Evolutionary conservation across 2,113 vertebrate genomes (phyloP), one percentile per base, ranked within the genome.

Genomic region (Brevimyrus niger): DNA sequence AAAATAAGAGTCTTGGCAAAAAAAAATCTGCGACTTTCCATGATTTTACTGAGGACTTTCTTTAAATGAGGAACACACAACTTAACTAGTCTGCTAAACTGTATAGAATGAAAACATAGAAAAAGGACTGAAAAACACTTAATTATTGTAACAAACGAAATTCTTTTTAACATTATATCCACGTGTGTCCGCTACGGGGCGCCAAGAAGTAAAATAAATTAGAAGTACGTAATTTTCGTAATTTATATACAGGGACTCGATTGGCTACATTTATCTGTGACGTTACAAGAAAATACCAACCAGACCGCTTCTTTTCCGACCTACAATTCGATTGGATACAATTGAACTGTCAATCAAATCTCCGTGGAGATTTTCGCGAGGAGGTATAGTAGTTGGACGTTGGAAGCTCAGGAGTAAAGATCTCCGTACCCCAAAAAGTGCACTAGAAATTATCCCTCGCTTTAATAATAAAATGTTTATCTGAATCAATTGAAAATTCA

Each of bases 171-270:
- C 92, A 94, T 92, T 80, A 82, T 2, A 91, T 90, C 90, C 87
- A 89, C 90, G 89, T 94, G 92, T n/a, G 84, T 92, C 95, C 95
- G 89, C 95, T 93, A 92, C 90, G 93, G 90, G 95, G 95, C 95
- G 94, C 94, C 91, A 94, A 27, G 17, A 91, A 94, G 91, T 90
- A 90, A 80, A 90, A 92, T 86, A 55, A 38, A 38, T 5, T 23
- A 23, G 35, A 87, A 83, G 17, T 6, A 38, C 73, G 86, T 89
- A 0, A 47, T 35, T 76, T 65, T 35, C 84, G 21, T 44, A 76
- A 89, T 76, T 83, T 90, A 46, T 5, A 76, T 86, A 69, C 23
- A 10, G 0, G 11, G 65, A 55, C 51, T 38, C 89, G 6, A 94
- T 94, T 94, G 94, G 95, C 44, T 90, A n/a, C 19, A 11, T n/a